Base-by-base conservation (phyloP, 2,113 vertebrate genomes). In the Asarcornis scutulata region DNA sequence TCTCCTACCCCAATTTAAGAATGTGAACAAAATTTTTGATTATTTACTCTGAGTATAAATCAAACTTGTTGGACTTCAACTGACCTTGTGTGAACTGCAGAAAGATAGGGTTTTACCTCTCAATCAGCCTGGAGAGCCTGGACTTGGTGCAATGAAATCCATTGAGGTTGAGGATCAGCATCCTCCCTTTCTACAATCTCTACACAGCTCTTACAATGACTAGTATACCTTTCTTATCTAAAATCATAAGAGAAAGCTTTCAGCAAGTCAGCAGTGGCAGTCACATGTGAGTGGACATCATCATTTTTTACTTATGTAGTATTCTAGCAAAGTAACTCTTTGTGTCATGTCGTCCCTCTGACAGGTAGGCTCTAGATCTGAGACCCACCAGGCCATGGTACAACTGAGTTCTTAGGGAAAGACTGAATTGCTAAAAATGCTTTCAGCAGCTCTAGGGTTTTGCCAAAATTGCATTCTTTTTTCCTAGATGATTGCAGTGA, bases 261-360 rank as follows among this genome's bases (percentile, higher is more conserved):
- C 77, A 84, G 10, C 34, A 67, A 72, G 25, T 66, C 40, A 83
- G 36, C n/a, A 88, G 29, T 46, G 46, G 26, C 69, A 78, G 56
- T 7, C 29, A 40, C 36, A 12, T 38, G 26, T 69, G n/a, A 92
- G 46, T 40, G 18, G 56, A 38, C 32, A 18, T 5, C 17, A 38
- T 81, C 1, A 17, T 32, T 40, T 81, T 74, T 81, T 8, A 56
- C 38, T 40, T 10, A 21, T 3, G 17, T 21, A 34, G 56, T 15
- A 53, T 20, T 78, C 23, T 68, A 81, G 31, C 12, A 78, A 80
- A 81, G 5, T 29, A 80, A 56, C 44, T 52, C n/a, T 66, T 73
- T 50, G 4, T 29, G 29, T 38, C 0, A 0, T 66, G 18, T 59
- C 27, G n/a, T 44, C 20, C 29, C 72, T n/a, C 44, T 11, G 23